A percentile compares a stretch with the other conserved stretches of the same genome.
Conservation (phyloP, 2,888 invertebrate species). For the Archips crataeganus region DNA sequence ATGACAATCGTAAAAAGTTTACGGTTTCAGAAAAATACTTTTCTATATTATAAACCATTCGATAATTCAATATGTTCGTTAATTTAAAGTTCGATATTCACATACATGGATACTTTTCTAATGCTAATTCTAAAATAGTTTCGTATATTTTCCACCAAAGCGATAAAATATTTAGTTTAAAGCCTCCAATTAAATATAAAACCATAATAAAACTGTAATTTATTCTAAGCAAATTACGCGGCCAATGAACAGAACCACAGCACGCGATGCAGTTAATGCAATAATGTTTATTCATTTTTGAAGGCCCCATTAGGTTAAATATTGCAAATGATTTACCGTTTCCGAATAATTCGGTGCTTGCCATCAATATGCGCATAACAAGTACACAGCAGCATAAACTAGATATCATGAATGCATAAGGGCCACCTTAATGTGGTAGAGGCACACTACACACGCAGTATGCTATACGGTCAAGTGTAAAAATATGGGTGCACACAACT, state of each 20-base stretch:
- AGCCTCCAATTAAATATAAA: background rate
- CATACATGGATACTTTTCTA: no score
- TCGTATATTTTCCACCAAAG: background rate
- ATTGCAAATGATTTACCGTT: background rate
- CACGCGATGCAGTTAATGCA: background rate
- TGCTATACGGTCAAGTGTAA: no score
- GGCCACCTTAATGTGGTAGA: background rate
- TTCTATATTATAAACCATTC: no score
- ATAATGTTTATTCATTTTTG: slow-evolving; percentile 6
- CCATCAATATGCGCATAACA: slow-evolving; percentile 18
- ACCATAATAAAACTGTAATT: background rate
- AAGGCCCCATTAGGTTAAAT: background rate
- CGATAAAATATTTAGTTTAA: background rate
- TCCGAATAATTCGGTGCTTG: background rate
- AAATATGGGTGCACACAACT: no score
- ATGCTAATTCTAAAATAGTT: background rate
- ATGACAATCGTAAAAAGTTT: no score
- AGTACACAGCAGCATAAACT: slow-evolving; percentile 3
- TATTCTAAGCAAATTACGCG: background rate
- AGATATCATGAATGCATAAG: slow-evolving; percentile 7
- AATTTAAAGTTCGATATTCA: no score
- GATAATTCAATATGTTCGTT: no score
- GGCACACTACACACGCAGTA: no score
- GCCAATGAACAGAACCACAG: background rate
- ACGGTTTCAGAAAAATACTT: no score